phyloP scores from a whole-genome alignment of 2,797 vertebrate genomes.

The Steatocranus sp. region DNA sequence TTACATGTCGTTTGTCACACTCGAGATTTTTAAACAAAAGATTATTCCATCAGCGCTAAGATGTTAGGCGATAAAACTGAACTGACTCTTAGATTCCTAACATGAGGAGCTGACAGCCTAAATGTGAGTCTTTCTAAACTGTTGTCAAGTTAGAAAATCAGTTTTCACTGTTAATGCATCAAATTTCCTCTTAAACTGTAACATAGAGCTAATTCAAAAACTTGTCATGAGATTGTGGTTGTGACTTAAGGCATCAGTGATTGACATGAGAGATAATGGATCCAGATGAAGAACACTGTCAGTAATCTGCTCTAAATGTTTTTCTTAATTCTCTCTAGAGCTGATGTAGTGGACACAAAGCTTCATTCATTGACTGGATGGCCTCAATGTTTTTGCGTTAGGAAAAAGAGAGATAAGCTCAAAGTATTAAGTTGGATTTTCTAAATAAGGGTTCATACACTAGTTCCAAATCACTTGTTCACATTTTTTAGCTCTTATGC shows the following conservation, averaged over 20 bases:
- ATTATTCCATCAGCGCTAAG: neutral
- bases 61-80: neutral
- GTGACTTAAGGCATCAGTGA: conserved; percentile 11
- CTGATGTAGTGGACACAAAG: neutral
- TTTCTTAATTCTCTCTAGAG: conserved; percentile 24
- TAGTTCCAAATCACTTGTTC: neutral
- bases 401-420: neutral
- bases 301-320: conserved; percentile 40
- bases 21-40: neutral
- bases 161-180: neutral
- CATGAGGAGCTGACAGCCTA: neutral
- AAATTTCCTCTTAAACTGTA: neutral
- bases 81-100: neutral
- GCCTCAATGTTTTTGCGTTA: neutral
- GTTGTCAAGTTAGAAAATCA: conserved; percentile 11
- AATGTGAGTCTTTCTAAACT: neutral
- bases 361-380: neutral
- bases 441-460: neutral
- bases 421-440: neutral
- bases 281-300: conserved; percentile 21
- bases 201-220: conserved; percentile 1
- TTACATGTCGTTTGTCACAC: neutral
- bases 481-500: neutral
- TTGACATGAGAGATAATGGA: conserved; percentile 28
- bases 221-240: neutral